Evolutionary conservation across 2,113 vertebrate genomes (phyloP).

Genomic region (Salvelinus alpinus): DNA sequence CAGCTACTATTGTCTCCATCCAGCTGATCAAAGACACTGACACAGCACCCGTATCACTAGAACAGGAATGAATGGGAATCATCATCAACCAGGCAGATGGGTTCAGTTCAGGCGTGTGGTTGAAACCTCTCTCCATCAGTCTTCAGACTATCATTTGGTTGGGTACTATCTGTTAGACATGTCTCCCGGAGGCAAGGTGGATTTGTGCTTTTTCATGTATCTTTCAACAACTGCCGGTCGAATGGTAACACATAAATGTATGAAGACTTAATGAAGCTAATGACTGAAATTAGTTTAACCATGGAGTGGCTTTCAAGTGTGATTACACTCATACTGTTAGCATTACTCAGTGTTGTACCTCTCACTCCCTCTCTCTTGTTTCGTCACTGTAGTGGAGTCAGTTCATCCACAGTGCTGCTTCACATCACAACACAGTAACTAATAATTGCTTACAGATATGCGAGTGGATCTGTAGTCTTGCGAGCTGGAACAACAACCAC

Average conservation of each 20-base stretch:
- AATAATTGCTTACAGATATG: neutral
- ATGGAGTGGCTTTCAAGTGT: neutral
- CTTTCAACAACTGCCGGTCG: slow-evolving; percentile 33
- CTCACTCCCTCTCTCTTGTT: neutral
- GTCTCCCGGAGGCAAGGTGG: slow-evolving; percentile 31
- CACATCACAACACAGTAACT: slow-evolving; percentile 8
- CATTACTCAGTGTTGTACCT: neutral
- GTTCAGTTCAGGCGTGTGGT: slow-evolving; percentile 40
- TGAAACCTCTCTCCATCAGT: slow-evolving; percentile 53
- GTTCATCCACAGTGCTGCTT: slow-evolving; percentile 16
- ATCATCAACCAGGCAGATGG: no score
- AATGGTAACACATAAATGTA: slow-evolving; percentile 36
- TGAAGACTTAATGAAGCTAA: slow-evolving; percentile 48
- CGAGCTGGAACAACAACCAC: slow-evolving; percentile 24
- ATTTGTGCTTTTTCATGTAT: slow-evolving; percentile 58
- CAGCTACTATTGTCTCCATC: slow-evolving; percentile 60
- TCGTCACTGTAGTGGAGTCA: neutral
- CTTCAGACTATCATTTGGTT: slow-evolving; percentile 58
- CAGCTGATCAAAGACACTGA: slow-evolving; percentile 69
- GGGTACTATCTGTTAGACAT: slow-evolving; percentile 36
- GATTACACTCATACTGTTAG: slow-evolving; percentile 18
- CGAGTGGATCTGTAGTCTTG: slow-evolving; percentile 3
- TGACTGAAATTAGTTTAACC: slow-evolving; percentile 51
- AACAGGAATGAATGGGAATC: slow-evolving; percentile 54
- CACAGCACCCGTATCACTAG: slow-evolving; percentile 46